A percentile compares a stretch with the other conserved stretches of the same genome.
Conservation (phyloP, 2,113 vertebrate species). For the Periophthalmodon schlosseri region DNA sequence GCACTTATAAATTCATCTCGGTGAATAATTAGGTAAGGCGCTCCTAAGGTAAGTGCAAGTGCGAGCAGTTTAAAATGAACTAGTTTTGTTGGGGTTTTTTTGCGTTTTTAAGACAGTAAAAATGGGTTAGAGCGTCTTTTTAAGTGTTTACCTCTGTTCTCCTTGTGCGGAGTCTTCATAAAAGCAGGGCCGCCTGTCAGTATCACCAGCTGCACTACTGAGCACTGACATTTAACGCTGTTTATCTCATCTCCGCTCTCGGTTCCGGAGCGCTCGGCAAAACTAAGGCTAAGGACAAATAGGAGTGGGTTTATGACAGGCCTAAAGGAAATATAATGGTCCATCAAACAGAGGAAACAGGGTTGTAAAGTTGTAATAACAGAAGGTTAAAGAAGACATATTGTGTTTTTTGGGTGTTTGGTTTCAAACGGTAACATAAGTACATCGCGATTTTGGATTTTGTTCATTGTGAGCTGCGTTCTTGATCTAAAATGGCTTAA, state of each 20-base stretch:
- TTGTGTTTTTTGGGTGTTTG: neutral
- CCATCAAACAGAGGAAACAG: neutral
- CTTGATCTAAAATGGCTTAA: too few relatives aligned
- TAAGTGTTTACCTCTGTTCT: neutral
- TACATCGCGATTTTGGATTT: too few relatives aligned
- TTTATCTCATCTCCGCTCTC: neutral
- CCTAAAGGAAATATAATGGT: neutral
- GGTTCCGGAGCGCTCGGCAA: neutral
- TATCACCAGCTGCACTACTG: constrained; percentile 1
- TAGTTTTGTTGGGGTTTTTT: too few relatives aligned
- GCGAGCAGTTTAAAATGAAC: too few relatives aligned
- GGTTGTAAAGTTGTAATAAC: neutral
- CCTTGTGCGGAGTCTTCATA: neutral
- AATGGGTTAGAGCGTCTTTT: neutral
- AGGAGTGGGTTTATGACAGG: constrained; percentile 1
- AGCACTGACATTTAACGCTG: neutral
- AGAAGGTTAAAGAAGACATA: neutral
- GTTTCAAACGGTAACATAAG: too few relatives aligned
- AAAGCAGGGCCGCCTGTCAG: neutral
- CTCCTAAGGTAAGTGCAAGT: too few relatives aligned
- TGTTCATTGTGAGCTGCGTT: too few relatives aligned
- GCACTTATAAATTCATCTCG: too few relatives aligned
- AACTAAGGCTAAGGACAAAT: constrained; percentile 9
- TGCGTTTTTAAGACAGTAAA: neutral
- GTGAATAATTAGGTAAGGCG: too few relatives aligned